A percentile compares a stretch with the other conserved stretches of the same genome.
Conservation (phyloP, 2,113 vertebrate genomes). For the Halichoeres trimaculatus region DNA sequence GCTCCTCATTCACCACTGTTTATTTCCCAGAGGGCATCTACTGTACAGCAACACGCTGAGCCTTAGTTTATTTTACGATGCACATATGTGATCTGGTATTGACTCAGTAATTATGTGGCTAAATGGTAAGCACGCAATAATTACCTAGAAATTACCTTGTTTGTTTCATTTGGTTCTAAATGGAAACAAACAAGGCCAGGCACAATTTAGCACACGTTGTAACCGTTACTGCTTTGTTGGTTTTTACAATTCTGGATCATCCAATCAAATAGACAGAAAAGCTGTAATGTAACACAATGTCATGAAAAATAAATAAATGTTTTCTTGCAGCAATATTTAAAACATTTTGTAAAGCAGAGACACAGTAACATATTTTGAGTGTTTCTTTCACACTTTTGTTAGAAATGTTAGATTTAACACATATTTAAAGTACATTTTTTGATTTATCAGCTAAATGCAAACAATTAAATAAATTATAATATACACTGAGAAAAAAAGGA, state of each 20-base stretch:
- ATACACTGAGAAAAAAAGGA: not conserved
- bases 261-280: conserved; percentile 17
- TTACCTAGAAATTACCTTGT: conserved; percentile 75
- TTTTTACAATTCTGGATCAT: conserved; percentile 18
- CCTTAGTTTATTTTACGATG: conserved; percentile 73
- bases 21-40: conserved; percentile 54
- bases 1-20: conserved; percentile 42
- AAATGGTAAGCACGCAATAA: conserved; percentile 65
- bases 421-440: too few relatives aligned
- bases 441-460: not conserved
- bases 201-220: conserved; percentile 51
- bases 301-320: not conserved
- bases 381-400: not conserved
- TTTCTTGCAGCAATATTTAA: not conserved
- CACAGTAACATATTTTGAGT: not conserved
- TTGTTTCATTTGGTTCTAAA: conserved; percentile 76
- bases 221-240: conserved; percentile 34
- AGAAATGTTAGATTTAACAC: conserved; percentile 1
- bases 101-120: conserved; percentile 74
- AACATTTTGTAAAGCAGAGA: not conserved
- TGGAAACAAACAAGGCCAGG: conserved; percentile 62
- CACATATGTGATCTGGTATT: conserved; percentile 71
- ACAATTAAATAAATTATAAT: not conserved
- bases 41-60: conserved; percentile 45
- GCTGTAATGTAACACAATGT: not conserved